These are phyloP conservation scores for Homarus americanus DNA, from an alignment of 1,140 invertebrate species.

Conservation along the genomic window DNA sequence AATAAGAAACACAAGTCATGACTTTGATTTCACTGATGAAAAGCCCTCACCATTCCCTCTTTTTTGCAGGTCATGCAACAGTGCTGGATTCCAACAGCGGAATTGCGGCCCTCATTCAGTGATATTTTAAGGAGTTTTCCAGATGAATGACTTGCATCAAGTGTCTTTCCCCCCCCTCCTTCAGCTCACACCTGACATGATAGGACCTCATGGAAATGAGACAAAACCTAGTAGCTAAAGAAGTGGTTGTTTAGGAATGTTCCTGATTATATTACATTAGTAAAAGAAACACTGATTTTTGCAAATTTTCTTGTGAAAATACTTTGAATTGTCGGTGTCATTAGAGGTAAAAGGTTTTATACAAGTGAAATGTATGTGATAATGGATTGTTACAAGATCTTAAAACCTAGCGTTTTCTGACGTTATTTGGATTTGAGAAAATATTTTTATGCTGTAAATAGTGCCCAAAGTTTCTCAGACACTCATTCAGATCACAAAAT, in stretches of 20 bases:
- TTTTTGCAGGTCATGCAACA: slow-evolving; percentile 45
- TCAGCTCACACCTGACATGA: slow-evolving; percentile 45
- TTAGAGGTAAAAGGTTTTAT: slow-evolving; percentile 33
- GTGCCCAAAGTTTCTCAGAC: slow-evolving; percentile 14
- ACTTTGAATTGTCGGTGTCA: slow-evolving; percentile 6
- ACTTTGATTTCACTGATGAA: not conserved
- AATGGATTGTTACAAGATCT: slow-evolving; percentile 37
- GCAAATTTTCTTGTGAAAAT: slow-evolving; percentile 4
- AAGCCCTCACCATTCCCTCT: not conserved
- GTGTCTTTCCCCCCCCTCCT: not conserved
- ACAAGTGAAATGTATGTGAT: slow-evolving; percentile 39
- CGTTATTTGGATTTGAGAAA: not conserved
- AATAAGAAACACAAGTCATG: no score
- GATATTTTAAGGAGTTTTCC: slow-evolving; percentile 38
- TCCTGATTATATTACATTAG: slow-evolving; percentile 19
- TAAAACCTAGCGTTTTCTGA: not conserved
- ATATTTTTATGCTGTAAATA: slow-evolving; percentile 38
- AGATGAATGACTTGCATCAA: slow-evolving; percentile 48
- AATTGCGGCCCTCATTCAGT: slow-evolving; percentile 46
- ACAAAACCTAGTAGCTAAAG: not conserved
- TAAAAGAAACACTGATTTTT: slow-evolving; percentile 19
- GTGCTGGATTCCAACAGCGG: slow-evolving; percentile 40
- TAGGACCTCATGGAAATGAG: not conserved
- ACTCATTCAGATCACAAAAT: not conserved
- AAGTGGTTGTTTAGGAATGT: not conserved